Conservation (phyloP, 2,888 invertebrate species). For the Brachyptera risi region DNA sequence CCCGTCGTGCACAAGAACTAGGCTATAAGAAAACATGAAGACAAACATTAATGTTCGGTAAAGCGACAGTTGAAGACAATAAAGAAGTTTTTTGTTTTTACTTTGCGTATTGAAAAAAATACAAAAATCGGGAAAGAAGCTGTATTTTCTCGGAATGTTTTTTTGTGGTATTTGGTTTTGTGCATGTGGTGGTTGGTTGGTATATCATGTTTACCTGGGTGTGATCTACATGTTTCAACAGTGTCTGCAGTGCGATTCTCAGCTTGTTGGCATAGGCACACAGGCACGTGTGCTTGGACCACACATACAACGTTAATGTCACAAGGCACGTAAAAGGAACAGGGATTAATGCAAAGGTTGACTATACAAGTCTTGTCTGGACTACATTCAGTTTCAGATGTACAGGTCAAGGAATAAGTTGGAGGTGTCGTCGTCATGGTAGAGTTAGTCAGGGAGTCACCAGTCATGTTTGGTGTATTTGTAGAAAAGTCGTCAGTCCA, state of each 20-base stretch:
- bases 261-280: slow-evolving; percentile 55
- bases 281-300: slow-evolving; percentile 51
- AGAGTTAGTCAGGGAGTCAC: slow-evolving; percentile 6
- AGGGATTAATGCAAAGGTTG: slow-evolving; percentile 51
- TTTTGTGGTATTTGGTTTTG: slow-evolving; percentile 16
- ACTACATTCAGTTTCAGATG: slow-evolving; percentile 35
- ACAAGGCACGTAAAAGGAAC: slow-evolving; percentile 48
- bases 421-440: not conserved
- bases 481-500: slow-evolving; percentile 3
- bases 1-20: slow-evolving; percentile 11
- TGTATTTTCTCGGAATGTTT: slow-evolving; percentile 5
- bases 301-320: slow-evolving; percentile 47
- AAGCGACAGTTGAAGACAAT: slow-evolving; percentile 16
- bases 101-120: too few species aligned
- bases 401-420: not conserved
- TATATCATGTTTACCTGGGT: slow-evolving; percentile 55
- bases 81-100: too few species aligned
- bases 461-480: not conserved
- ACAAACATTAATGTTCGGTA: not conserved
- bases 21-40: not conserved
- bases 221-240: slow-evolving; percentile 51
- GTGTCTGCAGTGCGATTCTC: slow-evolving; percentile 38
- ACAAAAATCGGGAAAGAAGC: slow-evolving; percentile 9
- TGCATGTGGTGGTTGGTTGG: slow-evolving; percentile 28
- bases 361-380: slow-evolving; percentile 46